Conservation (phyloP, 2,113 vertebrate genomes). For the Tichodroma muraria region DNA sequence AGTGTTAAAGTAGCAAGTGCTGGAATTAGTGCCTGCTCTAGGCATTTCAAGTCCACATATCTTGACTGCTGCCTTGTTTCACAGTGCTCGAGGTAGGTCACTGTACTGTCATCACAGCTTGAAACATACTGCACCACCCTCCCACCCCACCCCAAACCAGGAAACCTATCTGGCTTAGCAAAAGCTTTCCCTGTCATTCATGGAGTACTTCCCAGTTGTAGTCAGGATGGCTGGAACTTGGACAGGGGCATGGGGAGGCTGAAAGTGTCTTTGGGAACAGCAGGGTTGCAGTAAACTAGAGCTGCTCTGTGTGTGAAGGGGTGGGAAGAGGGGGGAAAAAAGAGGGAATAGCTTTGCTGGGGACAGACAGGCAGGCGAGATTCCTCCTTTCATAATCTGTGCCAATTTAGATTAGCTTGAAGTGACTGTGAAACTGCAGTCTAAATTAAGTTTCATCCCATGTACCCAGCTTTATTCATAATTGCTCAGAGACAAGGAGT, state of each 20-base stretch:
- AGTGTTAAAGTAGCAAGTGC: not conserved
- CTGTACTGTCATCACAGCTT: not conserved
- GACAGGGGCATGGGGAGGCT: not conserved
- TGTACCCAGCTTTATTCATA: not conserved
- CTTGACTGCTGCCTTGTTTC: not conserved
- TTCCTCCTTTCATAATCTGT: not conserved
- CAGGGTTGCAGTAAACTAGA: no score
- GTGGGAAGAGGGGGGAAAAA: no score
- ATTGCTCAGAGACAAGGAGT: not conserved
- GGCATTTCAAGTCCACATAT: not conserved
- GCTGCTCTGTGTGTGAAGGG: not conserved
- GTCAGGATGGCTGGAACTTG: not conserved
- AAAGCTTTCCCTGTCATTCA: not conserved
- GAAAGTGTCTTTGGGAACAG: not conserved
- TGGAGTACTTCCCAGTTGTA: not conserved
- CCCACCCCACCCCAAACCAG: not conserved
- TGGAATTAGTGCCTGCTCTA: not conserved
- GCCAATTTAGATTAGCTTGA: constrained; percentile 16
- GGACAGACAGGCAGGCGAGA: not conserved
- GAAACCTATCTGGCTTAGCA: not conserved
- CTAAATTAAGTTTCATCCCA: constrained; percentile 24
- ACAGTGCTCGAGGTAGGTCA: not conserved
- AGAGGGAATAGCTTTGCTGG: not conserved
- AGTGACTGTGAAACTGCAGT: not conserved
- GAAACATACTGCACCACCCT: not conserved